phyloP scores from a whole-genome alignment of 2,113 vertebrate genomes.

The Gallinago jamesoni region DNA sequence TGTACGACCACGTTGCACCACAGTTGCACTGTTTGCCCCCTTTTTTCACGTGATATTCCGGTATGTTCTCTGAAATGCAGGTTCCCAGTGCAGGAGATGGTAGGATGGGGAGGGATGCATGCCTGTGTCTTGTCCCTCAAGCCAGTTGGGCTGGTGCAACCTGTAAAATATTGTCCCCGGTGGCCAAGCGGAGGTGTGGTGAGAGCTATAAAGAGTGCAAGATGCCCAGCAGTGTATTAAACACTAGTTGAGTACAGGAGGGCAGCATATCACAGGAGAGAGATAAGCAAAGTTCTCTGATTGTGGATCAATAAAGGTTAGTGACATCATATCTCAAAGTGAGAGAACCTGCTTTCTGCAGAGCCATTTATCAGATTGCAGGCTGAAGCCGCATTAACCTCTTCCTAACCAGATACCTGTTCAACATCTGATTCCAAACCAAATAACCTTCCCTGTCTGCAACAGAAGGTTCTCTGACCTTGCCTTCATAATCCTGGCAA shows the following conservation, averaged over 20 bases:
- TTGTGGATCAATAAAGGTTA: constrained; percentile 98
- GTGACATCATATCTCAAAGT: constrained; percentile 98
- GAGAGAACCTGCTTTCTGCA: constrained; percentile 91
- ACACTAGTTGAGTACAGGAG: constrained; percentile 89
- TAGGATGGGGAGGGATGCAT: not conserved
- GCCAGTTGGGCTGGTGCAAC: not conserved
- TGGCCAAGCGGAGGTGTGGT: constrained; percentile 65
- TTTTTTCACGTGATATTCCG: not conserved
- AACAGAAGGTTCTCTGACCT: not conserved
- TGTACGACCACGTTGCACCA: fast-evolving
- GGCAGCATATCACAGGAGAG: constrained; percentile 90
- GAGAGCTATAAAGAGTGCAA: constrained; percentile 80
- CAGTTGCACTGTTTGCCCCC: fast-evolving
- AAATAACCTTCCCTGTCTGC: not conserved
- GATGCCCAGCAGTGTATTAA: constrained; percentile 89
- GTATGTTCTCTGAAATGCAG: not conserved
- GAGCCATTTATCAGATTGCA: constrained; percentile 89
- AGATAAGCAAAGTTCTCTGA: constrained; percentile 92
- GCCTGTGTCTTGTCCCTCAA: not conserved
- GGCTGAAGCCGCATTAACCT: constrained; percentile 73
- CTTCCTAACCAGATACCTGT: constrained; percentile 44
- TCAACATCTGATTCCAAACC: not conserved
- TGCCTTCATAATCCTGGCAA: not conserved
- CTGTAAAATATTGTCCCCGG: constrained; percentile 73
- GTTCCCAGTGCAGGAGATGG: not conserved